Conservation (phyloP, 1,140 invertebrate genomes). For the Tetramorium parvispinum region DNA sequence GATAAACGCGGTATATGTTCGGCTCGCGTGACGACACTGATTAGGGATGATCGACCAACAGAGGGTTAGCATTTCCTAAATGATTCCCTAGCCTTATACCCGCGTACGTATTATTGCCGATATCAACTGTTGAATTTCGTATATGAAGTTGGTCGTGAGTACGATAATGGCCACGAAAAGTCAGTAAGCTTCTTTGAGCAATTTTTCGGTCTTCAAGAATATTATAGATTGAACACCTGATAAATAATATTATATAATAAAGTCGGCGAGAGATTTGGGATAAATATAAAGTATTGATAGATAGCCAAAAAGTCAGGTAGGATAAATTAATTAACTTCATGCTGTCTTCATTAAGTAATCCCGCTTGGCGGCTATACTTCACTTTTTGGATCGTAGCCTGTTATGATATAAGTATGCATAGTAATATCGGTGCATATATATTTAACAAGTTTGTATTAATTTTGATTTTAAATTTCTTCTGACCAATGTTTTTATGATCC, state of each 20-base stretch:
- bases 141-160: conserved; percentile 29
- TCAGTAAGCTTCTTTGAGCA: neutral
- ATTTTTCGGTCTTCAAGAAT: neutral
- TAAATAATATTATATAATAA: conserved; percentile 9
- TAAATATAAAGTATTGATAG: neutral
- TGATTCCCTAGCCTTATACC: conserved; percentile 3
- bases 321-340: conserved; percentile 7
- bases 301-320: neutral
- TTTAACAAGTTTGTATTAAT: neutral
- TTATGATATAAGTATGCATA: neutral
- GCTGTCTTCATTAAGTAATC: neutral
- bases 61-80: conserved; percentile 54
- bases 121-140: conserved; percentile 35
- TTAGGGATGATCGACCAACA: conserved; percentile 75
- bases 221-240: neutral
- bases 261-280: neutral
- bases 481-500: neutral
- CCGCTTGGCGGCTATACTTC: neutral
- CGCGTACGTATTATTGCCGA: neutral
- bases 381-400: neutral
- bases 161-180: conserved; percentile 5
- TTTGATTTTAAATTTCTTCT: neutral
- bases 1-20: conserved; percentile 69
- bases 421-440: neutral
- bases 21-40: conserved; percentile 78